Percentiles rank a stretch among this genome's conserved stretches.
Conservation (phyloP, 2,888 invertebrate species). For the Cephus rjabovi region DNA sequence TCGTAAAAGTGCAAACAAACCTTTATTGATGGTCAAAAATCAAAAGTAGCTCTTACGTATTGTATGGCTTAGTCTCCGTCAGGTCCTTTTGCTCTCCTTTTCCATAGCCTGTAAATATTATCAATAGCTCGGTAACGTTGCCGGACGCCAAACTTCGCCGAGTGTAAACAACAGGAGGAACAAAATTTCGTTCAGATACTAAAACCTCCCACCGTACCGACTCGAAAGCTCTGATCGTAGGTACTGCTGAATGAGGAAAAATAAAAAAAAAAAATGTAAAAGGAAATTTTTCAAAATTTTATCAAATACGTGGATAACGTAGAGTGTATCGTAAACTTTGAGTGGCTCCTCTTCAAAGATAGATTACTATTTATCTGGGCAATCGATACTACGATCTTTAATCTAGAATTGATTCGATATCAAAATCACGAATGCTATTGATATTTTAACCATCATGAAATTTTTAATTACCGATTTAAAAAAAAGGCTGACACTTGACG, state of each 20-base stretch:
- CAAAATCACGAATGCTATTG: not conserved
- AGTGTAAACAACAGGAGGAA: not conserved
- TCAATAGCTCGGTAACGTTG: not conserved
- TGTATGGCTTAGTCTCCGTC: not conserved
- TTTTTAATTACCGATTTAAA: not conserved
- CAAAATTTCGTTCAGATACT: not conserved
- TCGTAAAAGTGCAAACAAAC: not conserved
- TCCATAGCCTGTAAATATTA: not conserved
- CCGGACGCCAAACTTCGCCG: not conserved
- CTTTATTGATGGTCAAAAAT: not conserved
- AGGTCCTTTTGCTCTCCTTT: not conserved
- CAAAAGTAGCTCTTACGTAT: not conserved
- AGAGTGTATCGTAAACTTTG: not conserved
- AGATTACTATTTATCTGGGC: too few relatives aligned
- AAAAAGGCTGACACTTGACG: not conserved
- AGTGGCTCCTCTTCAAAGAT: not conserved
- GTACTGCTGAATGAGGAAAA: not conserved
- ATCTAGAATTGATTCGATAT: not conserved
- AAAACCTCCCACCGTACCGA: not conserved
- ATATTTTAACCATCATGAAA: not conserved
- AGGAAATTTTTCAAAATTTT: not conserved
- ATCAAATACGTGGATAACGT: not conserved
- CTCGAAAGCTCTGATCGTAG: not conserved
- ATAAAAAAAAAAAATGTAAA: not conserved
- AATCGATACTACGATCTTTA: not conserved